Conservation (phyloP, 2,113 vertebrate species). For the Pterocles gutturalis region DNA sequence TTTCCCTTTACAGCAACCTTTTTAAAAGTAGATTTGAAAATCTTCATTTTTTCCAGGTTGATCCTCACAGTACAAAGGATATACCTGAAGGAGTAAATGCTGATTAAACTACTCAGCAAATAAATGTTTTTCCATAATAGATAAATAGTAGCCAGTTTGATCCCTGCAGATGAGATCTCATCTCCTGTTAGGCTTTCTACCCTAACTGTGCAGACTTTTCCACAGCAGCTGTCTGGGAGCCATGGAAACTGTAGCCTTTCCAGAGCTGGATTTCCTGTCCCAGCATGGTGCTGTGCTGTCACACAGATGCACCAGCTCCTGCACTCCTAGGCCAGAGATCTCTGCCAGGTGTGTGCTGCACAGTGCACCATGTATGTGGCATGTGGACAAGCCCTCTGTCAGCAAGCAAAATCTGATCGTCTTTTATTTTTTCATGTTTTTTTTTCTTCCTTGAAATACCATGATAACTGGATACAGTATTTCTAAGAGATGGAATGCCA, state of each 20-base stretch:
- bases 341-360: not conserved
- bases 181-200: not conserved
- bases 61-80: not conserved
- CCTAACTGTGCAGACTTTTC: not conserved
- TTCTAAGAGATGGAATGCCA: not conserved
- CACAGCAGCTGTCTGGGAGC: not conserved
- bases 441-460: not conserved
- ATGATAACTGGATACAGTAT: not conserved
- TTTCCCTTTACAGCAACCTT: not conserved
- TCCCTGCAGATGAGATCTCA: not conserved
- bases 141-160: not conserved
- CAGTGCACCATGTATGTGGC: fast-evolving
- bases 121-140: not conserved
- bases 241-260: not conserved
- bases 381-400: not conserved
- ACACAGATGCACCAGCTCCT: not conserved
- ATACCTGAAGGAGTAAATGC: not conserved
- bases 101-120: not conserved
- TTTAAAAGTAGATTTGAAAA: not conserved
- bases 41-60: not conserved
- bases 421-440: not conserved
- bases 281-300: not conserved
- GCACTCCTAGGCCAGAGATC: not conserved
- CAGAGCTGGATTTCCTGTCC: not conserved
- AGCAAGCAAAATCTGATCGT: not conserved